Evolutionary conservation across 2,888 invertebrate species (phyloP).

Genomic region (Netelia inedita): DNA sequence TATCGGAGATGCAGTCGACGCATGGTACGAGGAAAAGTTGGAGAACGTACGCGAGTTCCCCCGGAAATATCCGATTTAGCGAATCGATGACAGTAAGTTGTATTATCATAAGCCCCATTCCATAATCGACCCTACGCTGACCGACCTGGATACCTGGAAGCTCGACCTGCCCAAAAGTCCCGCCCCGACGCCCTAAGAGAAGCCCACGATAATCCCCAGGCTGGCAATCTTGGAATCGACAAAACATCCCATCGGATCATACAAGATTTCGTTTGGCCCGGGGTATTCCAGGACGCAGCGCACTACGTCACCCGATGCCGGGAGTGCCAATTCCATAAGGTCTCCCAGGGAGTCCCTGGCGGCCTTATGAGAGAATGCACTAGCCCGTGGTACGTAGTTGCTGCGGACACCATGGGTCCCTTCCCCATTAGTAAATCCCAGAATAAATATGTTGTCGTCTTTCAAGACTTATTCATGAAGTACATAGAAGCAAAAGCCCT

Average conservation of each 20-base stretch:
- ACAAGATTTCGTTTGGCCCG: no score
- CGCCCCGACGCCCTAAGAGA: slow-evolving; percentile 24
- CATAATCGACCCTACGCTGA: slow-evolving; percentile 33
- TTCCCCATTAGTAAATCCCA: slow-evolving; percentile 60
- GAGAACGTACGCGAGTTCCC: slow-evolving; percentile 28
- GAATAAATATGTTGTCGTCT: slow-evolving; percentile 66
- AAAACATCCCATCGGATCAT: no score
- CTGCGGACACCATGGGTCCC: slow-evolving; percentile 71
- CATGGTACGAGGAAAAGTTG: slow-evolving; percentile 34
- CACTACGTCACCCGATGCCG: no score
- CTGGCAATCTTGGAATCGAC: no score
- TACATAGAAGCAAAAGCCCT: slow-evolving; percentile 43
- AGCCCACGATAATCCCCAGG: no score
- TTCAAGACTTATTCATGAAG: slow-evolving; percentile 68
- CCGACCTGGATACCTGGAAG: slow-evolving; percentile 65
- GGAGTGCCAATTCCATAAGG: no score
- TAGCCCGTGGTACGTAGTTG: slow-evolving; percentile 52
- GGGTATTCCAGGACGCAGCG: no score
- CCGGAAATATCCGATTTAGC: slow-evolving; percentile 52
- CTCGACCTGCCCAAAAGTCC: slow-evolving; percentile 65
- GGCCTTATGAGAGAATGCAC: slow-evolving; percentile 70
- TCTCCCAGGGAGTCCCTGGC: no score
- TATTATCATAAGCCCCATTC: no score
- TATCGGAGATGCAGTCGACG: neutral
- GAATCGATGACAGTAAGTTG: slow-evolving; percentile 40